phyloP scores from a whole-genome alignment of 1,140 invertebrate species.

The Zaprionus tsacasi region DNA sequence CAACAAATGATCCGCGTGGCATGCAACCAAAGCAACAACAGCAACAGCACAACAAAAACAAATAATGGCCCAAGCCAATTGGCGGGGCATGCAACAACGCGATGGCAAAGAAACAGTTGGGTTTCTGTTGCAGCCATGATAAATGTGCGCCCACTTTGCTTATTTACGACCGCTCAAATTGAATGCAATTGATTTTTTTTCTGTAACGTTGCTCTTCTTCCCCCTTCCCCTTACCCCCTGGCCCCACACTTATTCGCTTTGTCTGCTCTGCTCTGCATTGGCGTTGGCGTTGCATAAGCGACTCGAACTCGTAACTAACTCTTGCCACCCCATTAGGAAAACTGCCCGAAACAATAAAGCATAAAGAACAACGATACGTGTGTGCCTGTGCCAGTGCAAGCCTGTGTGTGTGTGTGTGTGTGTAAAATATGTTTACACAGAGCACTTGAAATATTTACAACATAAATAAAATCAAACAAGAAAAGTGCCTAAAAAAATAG shows the following conservation, averaged over 20 bases:
- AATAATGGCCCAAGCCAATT: conserved; percentile 38
- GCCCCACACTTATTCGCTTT: background rate
- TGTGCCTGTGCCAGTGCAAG: conserved; percentile 34
- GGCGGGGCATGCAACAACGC: conserved; percentile 32
- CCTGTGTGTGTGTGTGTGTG: conserved; percentile 52
- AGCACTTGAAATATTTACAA: conserved; percentile 55
- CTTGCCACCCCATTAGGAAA: conserved; percentile 34
- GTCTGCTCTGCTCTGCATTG: background rate
- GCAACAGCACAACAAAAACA: conserved; percentile 13
- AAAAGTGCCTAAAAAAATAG: conserved; percentile 54
- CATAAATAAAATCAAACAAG: conserved; percentile 45
- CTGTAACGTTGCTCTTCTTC: background rate
- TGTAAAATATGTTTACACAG: conserved; percentile 55
- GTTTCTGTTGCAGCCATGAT: conserved; percentile 54
- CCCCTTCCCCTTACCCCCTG: background rate
- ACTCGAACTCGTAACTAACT: conserved; percentile 41
- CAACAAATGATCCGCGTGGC: conserved; percentile 73
- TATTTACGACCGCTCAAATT: conserved; percentile 78
- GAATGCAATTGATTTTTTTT: conserved; percentile 77
- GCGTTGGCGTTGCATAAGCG: conserved; percentile 76
- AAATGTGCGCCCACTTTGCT: conserved; percentile 66
- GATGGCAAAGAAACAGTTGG: conserved; percentile 34
- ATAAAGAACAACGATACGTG: conserved; percentile 20
- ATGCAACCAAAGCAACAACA: conserved; percentile 50
- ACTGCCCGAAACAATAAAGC: conserved; percentile 46